phyloP scores from a whole-genome alignment of 1,140 invertebrate genomes.

The Euura lappo region DNA sequence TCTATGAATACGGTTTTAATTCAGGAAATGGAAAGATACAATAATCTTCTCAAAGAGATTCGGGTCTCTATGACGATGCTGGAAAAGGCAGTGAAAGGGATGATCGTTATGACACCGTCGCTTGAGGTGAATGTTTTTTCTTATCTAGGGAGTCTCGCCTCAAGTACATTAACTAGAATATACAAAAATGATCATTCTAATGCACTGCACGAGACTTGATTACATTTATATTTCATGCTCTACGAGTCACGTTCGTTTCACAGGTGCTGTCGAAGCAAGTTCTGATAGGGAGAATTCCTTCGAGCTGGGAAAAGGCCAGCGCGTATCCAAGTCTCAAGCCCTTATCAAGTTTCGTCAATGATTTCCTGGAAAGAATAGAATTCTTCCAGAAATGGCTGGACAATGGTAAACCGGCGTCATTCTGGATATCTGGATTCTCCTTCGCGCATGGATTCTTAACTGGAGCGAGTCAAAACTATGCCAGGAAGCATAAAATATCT shows the following conservation, averaged over 20 bases:
- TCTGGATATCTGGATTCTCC: constrained; percentile 95
- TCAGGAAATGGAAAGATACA: constrained; percentile 92
- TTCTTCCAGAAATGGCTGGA: constrained; percentile 82
- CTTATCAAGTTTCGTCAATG: constrained; percentile 82
- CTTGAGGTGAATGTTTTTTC: constrained; percentile 67
- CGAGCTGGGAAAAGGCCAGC: constrained; percentile 79
- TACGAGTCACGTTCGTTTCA: background rate
- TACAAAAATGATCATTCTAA: background rate
- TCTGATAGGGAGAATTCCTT: constrained; percentile 78
- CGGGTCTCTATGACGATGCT: constrained; percentile 71
- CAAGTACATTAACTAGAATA: background rate
- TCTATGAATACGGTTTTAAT: constrained; percentile 94
- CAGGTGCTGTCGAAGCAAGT: constrained; percentile 68
- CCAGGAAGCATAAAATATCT: constrained; percentile 84
- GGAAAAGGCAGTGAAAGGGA: constrained; percentile 84
- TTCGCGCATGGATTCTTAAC: constrained; percentile 95
- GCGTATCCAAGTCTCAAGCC: constrained; percentile 90
- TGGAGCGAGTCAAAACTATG: constrained; percentile 90
- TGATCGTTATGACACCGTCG: constrained; percentile 85
- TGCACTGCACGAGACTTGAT: background rate
- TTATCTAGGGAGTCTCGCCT: background rate
- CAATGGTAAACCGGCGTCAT: constrained; percentile 78
- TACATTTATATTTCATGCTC: no score
- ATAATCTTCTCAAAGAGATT: constrained; percentile 73
- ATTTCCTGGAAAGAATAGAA: constrained; percentile 81